A percentile compares a stretch with the other conserved stretches of the same genome.
These are phyloP conservation scores for Heliconius ismenius DNA, from an alignment of 2,888 invertebrate genomes.

Conservation along the genomic window DNA sequence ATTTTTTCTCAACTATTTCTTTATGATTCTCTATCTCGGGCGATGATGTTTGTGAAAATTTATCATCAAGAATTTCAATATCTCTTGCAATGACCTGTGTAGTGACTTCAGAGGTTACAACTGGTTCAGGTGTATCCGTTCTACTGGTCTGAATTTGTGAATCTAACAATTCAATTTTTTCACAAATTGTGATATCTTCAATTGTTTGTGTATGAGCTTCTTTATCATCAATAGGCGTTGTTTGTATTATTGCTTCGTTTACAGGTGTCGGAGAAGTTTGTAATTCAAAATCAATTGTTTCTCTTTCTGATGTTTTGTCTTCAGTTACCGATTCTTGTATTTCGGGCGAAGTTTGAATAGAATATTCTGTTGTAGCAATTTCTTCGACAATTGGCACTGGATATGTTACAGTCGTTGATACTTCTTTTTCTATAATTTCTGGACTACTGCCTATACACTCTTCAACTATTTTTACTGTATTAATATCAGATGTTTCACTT, in stretches of 20 bases:
- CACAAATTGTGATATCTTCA: conserved; percentile 60
- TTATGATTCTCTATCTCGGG: conserved; percentile 50
- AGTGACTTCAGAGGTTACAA: conserved; percentile 75
- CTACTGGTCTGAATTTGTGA: conserved; percentile 73
- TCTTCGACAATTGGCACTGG: conserved; percentile 83
- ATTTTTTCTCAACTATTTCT: conserved; percentile 56
- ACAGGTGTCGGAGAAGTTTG: conserved; percentile 81
- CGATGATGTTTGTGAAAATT: conserved; percentile 77
- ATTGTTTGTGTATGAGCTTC: conserved; percentile 71
- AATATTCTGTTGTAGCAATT: conserved; percentile 80
- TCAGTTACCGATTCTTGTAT: conserved; percentile 67
- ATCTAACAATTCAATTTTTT: conserved; percentile 67
- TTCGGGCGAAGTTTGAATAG: conserved; percentile 83
- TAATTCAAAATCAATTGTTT: conserved; percentile 67
- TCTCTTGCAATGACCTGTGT: conserved; percentile 79
- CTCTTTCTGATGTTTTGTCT: conserved; percentile 57
- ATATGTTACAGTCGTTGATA: conserved; percentile 79
- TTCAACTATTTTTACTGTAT: conserved; percentile 85
- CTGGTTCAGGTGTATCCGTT: conserved; percentile 62
- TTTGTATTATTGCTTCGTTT: conserved; percentile 83
- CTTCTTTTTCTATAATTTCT: conserved; percentile 67
- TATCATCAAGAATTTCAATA: conserved; percentile 67
- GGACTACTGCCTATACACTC: conserved; percentile 83
- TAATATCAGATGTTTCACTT: conserved; percentile 81
- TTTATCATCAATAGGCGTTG: conserved; percentile 77